Percentiles rank a stretch among this genome's conserved stretches.
Conservation (phyloP, 1,140 invertebrate genomes). For the Olivierus martensii region DNA sequence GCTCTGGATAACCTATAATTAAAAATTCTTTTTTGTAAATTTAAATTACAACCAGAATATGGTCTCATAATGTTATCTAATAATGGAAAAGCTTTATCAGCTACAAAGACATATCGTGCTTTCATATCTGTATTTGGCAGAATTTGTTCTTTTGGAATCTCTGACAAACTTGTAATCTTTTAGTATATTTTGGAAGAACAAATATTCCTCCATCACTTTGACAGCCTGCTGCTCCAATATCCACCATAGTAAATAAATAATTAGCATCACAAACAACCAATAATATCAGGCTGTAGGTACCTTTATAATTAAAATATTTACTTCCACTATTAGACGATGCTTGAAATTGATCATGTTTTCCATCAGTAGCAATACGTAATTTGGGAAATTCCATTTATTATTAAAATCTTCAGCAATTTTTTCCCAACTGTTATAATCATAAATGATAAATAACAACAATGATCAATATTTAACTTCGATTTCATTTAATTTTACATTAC, state of each 20-base stretch:
- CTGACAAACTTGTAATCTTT: not conserved
- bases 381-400: too few species aligned
- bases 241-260: not conserved
- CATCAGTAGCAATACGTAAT: too few species aligned
- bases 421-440: too few species aligned
- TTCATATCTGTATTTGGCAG: not conserved
- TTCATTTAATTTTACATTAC: too few species aligned
- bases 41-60: slow-evolving; percentile 2
- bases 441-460: too few species aligned
- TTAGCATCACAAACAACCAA: too few species aligned
- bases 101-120: not conserved
- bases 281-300: slow-evolving; percentile 6
- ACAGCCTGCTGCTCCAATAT: not conserved
- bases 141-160: not conserved
- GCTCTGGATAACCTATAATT: too few species aligned
- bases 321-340: slow-evolving; percentile 17
- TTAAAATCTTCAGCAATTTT: too few species aligned
- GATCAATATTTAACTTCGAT: too few species aligned
- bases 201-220: slow-evolving; percentile 7
- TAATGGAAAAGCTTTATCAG: slow-evolving; percentile 3
- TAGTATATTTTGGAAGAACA: not conserved
- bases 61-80: not conserved
- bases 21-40: too few species aligned
- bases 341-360: slow-evolving; percentile 21
- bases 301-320: slow-evolving; percentile 29